phyloP scores from a whole-genome alignment of 2,113 vertebrate genomes.

The Sclerurus mexicanus region DNA sequence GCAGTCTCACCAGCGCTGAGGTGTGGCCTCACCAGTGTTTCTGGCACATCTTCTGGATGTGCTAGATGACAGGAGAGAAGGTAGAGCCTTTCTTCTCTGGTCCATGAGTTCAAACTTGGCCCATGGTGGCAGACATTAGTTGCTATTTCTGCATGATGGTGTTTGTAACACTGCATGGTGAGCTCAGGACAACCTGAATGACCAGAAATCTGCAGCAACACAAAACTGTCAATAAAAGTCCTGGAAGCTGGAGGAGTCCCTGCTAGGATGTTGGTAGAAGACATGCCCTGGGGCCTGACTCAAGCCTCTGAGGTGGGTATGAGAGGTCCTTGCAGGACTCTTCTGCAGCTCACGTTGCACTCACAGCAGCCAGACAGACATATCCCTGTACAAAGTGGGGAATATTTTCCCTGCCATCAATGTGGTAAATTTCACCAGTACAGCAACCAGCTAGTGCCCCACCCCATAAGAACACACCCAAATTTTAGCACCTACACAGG shows the following conservation, averaged over 20 bases:
- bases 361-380: rapidly evolving
- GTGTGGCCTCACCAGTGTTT: background rate
- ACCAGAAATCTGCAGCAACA: background rate
- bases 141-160: background rate
- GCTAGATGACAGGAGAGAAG: background rate
- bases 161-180: background rate
- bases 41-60: background rate
- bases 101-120: background rate
- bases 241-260: too few relatives aligned
- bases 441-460: background rate
- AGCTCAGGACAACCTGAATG: background rate
- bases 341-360: rapidly evolving
- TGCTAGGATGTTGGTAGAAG: background rate
- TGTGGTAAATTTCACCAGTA: background rate
- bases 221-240: background rate
- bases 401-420: background rate
- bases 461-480: background rate
- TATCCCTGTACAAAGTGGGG: rapidly evolving
- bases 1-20: rapidly evolving
- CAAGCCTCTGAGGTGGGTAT: background rate
- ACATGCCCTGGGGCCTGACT: background rate
- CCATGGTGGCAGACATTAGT: background rate
- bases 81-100: background rate
- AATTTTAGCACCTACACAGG: background rate
- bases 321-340: background rate